Percentiles rank a stretch among this genome's conserved stretches.
Evolutionary conservation across 2,797 vertebrate species (phyloP).

Genomic region (Ispidina lecontei): DNA sequence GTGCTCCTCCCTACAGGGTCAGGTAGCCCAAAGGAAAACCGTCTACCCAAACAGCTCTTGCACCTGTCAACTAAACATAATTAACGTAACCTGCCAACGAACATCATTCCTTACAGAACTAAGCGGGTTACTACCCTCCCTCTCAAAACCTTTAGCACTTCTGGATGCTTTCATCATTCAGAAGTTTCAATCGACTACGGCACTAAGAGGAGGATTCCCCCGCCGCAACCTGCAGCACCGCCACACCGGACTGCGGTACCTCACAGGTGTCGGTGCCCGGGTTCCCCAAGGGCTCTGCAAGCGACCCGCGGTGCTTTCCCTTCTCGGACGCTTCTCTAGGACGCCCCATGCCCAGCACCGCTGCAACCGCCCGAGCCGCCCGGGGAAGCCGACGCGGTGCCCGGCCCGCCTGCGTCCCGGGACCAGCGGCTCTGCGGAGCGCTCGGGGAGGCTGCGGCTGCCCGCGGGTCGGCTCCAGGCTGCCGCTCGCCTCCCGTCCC

Average conservation of each 20-base stretch:
- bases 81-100: not conserved
- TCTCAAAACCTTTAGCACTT: not conserved
- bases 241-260: accelerated
- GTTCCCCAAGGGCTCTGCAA: accelerated
- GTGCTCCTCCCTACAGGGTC: not conserved
- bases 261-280: not conserved
- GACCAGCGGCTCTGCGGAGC: not conserved
- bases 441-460: not conserved
- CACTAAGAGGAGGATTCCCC: not conserved
- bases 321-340: accelerated
- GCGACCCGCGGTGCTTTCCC: not conserved
- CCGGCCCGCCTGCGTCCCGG: not conserved
- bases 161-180: not conserved
- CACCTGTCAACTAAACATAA: slow-evolving; percentile 45
- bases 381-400: not conserved
- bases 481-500: too few species aligned
- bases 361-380: not conserved
- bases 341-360: not conserved
- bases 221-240: not conserved
- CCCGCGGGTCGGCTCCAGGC: not conserved
- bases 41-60: not conserved
- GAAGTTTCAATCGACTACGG: not conserved
- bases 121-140: not conserved
- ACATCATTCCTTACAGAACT: not conserved
- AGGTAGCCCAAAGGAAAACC: not conserved